Evolutionary conservation across 2,797 vertebrate species (phyloP).

Genomic region (Eidolon dupreanum): DNA sequence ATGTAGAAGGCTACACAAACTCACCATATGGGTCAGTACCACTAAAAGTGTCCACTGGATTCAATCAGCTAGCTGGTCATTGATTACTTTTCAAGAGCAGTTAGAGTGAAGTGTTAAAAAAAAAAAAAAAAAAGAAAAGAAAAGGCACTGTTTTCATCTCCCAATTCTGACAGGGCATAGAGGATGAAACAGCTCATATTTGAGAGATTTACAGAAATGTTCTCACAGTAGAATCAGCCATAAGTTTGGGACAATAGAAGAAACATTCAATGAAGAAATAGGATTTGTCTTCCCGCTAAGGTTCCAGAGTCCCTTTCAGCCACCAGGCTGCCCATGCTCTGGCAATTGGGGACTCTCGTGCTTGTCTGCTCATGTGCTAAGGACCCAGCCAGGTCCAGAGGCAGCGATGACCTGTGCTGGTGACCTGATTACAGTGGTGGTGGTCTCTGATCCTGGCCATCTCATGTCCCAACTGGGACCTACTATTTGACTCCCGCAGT

Average conservation of each 20-base stretch:
- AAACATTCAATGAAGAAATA: background rate
- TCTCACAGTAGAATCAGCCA: background rate
- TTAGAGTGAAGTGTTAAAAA: background rate
- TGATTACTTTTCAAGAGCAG: background rate
- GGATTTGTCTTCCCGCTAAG: background rate
- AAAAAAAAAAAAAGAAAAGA: background rate
- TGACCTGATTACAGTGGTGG: background rate
- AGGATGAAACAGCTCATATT: background rate
- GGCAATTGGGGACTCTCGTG: background rate
- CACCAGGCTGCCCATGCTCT: background rate
- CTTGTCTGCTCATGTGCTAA: background rate
- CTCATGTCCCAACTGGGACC: fast-evolving
- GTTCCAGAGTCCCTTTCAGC: background rate
- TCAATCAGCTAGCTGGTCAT: background rate
- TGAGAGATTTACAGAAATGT: background rate
- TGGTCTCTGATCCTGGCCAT: background rate
- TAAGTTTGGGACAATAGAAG: background rate
- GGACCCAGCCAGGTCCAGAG: background rate
- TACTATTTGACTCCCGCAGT: background rate
- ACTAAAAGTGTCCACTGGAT: background rate
- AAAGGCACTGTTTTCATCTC: background rate
- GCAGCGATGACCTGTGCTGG: background rate
- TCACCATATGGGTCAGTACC: background rate
- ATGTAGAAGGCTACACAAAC: background rate
- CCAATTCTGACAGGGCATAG: background rate